These are phyloP conservation scores for Ifrita kowaldi DNA, from an alignment of 2,113 vertebrate species.

Conservation along the genomic window DNA sequence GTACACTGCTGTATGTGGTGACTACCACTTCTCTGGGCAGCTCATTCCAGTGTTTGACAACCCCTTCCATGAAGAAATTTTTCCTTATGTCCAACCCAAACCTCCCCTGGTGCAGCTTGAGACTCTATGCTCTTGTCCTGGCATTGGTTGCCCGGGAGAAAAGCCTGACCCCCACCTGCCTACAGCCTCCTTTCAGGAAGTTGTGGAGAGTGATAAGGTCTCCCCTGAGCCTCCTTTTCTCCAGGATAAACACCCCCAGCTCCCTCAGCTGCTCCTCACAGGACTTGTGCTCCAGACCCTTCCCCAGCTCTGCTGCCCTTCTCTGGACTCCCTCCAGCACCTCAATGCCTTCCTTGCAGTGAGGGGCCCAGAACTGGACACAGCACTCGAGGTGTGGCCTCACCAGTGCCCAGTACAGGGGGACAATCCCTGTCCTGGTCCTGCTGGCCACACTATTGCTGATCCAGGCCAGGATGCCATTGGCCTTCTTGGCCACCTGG, in stretches of 20 bases:
- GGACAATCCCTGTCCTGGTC: background rate
- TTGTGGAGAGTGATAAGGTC: accelerated
- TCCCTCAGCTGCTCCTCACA: background rate
- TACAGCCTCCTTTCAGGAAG: background rate
- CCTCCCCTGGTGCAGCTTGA: background rate
- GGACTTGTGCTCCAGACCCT: background rate
- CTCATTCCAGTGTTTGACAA: background rate
- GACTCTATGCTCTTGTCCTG: background rate
- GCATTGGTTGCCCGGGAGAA: background rate
- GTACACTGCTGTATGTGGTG: background rate
- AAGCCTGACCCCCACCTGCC: accelerated
- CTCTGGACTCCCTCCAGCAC: background rate
- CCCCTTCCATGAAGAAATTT: background rate
- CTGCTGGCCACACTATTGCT: background rate
- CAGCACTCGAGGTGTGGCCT: background rate
- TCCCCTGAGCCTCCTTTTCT: accelerated
- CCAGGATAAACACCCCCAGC: background rate
- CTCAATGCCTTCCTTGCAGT: background rate
- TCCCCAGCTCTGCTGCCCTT: background rate
- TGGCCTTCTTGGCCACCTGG: background rate
- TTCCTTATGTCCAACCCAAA: background rate
- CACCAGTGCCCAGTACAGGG: background rate
- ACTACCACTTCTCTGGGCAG: background rate
- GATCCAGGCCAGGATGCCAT: background rate
- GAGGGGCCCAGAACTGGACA: background rate